Base-by-base conservation (phyloP, 2,888 invertebrate species). In the Cepaea hortensis region DNA sequence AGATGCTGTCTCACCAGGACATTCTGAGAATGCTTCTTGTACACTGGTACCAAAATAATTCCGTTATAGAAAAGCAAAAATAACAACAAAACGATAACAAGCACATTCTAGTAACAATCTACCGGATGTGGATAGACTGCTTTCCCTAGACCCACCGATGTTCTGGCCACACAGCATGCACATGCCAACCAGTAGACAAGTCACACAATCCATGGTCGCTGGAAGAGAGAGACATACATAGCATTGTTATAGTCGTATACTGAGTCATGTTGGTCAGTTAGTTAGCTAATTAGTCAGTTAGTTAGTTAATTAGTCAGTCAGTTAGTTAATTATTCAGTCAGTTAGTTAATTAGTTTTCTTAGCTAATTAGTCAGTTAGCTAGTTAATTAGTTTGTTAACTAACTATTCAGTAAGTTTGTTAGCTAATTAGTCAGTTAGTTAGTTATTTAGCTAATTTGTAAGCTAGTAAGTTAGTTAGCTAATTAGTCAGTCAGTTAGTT, bases 131-230 rank as follows among this genome's bases (percentile, higher is more conserved):
- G n/a, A 15, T 15, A 23, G 15, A 62, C 81, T 62, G 62, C 72
- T 73, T 46, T n/a, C 13, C 65, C 55, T 61, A 18, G 80, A 86
- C 86, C 82, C 83, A 86, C 86, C 86, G n/a, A 86, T 20, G 65
- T 76, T 77, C 7, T 77, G 82, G 2, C 77, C 77, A 68, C 86
- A 86, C 76, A 86, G 50, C 82, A 86, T 55, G 35, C 86, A 86
- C 82, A 86, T 82, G 23, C 86, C 86, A 50, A 86, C 61, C 82
- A 86, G n/a, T 18, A 86, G 76, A 83, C 86, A 86, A 3, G 86
- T 83, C 76, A 86, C 77, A 20, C 86, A 86, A 23, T 86, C 86
- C 86, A 86, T 86, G 9, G 6, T 81, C 23, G 1, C 65, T 75
- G 79, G 3, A 79, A 62, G 15, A 79, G 4, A 77, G 18, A 72